A percentile compares a stretch with the other conserved stretches of the same genome.
phyloP scores from a whole-genome alignment of 2,113 vertebrate genomes.

The human region DNA sequence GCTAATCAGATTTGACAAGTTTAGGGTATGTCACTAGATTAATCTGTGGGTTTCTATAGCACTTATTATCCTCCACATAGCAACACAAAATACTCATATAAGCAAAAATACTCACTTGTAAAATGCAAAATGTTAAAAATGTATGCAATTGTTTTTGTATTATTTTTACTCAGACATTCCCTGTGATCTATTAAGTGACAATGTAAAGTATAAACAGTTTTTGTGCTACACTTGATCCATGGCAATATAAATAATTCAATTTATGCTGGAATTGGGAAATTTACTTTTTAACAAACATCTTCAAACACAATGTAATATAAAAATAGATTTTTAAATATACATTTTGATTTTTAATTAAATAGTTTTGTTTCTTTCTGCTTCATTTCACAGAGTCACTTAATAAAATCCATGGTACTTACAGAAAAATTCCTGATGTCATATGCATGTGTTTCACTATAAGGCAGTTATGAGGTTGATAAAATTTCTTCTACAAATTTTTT shows the following conservation, averaged over 20 bases:
- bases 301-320: neutral
- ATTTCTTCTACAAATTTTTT: neutral
- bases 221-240: neutral
- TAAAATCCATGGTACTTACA: neutral
- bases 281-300: neutral
- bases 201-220: neutral
- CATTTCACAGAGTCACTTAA: neutral
- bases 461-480: neutral
- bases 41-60: neutral
- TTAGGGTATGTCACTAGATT: neutral
- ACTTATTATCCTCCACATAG: neutral
- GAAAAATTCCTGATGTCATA: neutral
- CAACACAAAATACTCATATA: neutral
- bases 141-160: neutral
- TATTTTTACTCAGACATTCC: neutral
- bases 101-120: neutral
- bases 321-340: neutral
- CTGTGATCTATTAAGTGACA: neutral
- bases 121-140: neutral
- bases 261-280: neutral
- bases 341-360: neutral
- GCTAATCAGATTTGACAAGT: neutral
- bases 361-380: neutral
- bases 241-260: constrained; percentile 22
- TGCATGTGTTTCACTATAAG: neutral